These are phyloP conservation scores for Tetramorium alpestre DNA, from an alignment of 1,140 invertebrate species.

Conservation along the genomic window DNA sequence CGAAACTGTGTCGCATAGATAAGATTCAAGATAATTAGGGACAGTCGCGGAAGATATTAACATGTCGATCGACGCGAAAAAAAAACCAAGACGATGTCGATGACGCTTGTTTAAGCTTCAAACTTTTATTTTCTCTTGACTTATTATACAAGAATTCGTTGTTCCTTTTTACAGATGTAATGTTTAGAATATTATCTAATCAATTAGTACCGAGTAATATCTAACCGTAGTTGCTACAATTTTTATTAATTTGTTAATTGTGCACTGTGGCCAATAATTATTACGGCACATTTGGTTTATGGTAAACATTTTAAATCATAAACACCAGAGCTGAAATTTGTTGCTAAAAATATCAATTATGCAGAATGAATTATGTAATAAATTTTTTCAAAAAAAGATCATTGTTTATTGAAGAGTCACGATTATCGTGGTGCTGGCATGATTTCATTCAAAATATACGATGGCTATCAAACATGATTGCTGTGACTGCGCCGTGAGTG, in stretches of 20 bases:
- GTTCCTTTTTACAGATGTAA: neutral
- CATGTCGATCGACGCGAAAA: neutral
- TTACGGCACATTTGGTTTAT: neutral
- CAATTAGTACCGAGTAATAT: neutral
- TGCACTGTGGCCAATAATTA: neutral
- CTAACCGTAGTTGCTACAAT: neutral
- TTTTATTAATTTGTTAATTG: neutral
- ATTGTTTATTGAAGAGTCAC: neutral
- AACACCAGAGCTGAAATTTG: neutral
- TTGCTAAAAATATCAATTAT: constrained; percentile 10
- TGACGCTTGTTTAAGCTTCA: neutral
- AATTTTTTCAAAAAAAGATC: neutral
- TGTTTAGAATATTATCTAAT: neutral
- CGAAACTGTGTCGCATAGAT: constrained; percentile 43
- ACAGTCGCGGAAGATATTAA: neutral
- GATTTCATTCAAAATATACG: neutral
- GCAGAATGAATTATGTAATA: neutral
- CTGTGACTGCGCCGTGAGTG: no score
- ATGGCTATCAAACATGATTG: neutral
- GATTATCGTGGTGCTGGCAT: neutral
- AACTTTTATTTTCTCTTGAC: neutral
- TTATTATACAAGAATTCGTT: neutral
- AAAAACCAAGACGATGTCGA: neutral
- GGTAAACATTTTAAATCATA: neutral
- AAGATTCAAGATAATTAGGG: constrained; percentile 2